Percentiles rank a stretch among this genome's conserved stretches.
These are phyloP conservation scores for Proteles cristata DNA, from an alignment of 2,113 vertebrate genomes.

Conservation along the genomic window DNA sequence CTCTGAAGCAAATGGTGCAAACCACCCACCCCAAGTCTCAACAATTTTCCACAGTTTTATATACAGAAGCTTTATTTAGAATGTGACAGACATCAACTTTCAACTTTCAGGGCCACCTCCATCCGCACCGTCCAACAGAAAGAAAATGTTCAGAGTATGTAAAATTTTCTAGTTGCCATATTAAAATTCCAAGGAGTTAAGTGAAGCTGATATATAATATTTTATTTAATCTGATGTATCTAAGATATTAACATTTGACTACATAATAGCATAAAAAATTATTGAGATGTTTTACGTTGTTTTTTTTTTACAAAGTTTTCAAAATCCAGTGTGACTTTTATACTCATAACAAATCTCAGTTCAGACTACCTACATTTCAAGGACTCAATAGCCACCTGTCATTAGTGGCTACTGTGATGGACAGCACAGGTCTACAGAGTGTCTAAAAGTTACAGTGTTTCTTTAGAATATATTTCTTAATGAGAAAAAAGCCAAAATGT, in stretches of 20 bases:
- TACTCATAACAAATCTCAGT: background rate
- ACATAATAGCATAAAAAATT: background rate
- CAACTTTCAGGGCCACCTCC: background rate
- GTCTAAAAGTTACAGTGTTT: background rate
- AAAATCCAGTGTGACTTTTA: constrained; percentile 5
- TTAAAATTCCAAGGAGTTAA: background rate
- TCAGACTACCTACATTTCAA: constrained; percentile 11
- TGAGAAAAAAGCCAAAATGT: background rate
- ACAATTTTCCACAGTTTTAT: background rate
- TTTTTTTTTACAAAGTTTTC: background rate
- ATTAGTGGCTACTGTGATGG: background rate
- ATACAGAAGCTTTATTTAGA: background rate
- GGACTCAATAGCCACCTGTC: background rate
- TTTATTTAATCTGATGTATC: constrained; percentile 11
- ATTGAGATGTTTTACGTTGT: background rate
- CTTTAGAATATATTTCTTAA: constrained; percentile 23
- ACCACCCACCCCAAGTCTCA: background rate
- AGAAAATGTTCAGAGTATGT: background rate
- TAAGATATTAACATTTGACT: constrained; percentile 4
- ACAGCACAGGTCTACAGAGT: background rate
- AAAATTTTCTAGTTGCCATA: background rate
- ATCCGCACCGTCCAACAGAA: background rate
- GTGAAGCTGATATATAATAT: background rate
- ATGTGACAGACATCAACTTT: background rate
- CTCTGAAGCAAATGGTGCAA: background rate